Evolutionary conservation across 2,113 vertebrate genomes (phyloP).

Genomic region (Macaca mulatta): DNA sequence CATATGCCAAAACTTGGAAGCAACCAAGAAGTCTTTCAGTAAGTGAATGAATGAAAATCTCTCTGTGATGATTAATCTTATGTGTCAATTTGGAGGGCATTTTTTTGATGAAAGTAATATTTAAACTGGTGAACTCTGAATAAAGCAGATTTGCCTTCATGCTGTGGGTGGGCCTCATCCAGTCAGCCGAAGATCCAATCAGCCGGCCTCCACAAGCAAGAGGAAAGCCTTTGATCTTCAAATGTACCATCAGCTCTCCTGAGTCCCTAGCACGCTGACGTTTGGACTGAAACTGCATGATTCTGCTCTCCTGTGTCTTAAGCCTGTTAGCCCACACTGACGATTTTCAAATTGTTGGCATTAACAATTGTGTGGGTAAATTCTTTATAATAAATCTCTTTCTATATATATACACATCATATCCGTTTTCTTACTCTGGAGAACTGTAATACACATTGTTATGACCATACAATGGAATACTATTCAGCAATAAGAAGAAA

Average conservation of each 20-base stretch:
- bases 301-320: not conserved
- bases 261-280: not conserved
- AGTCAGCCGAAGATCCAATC: not conserved
- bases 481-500: not conserved
- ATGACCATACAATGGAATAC: not conserved
- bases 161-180: not conserved
- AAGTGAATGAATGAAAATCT: not conserved
- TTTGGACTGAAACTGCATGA: not conserved
- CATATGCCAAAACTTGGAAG: not conserved
- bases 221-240: not conserved
- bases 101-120: not conserved
- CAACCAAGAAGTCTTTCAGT: not conserved
- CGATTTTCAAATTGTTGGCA: not conserved
- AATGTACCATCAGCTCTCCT: not conserved
- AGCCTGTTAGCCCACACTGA: not conserved
- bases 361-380: not conserved
- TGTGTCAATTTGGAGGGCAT: no score
- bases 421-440: not conserved
- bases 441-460: not conserved
- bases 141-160: not conserved
- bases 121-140: not conserved
- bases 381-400: not conserved
- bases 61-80: not conserved
- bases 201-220: not conserved
- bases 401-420: not conserved